A percentile compares a stretch with the other conserved stretches of the same genome.
Conservation (phyloP, 2,888 invertebrate species). For the Epistrophe eligans region DNA sequence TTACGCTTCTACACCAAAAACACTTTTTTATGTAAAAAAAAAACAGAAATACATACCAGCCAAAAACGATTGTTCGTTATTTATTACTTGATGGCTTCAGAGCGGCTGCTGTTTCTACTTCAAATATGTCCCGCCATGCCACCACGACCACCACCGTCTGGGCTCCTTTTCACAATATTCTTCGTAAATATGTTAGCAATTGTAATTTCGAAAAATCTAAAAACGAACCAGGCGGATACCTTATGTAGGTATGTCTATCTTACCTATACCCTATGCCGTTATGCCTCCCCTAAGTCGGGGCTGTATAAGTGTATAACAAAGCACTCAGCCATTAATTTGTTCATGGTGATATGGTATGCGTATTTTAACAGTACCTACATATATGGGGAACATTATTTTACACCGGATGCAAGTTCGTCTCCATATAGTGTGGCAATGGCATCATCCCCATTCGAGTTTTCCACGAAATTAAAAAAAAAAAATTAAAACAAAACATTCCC, state of each 20-base stretch:
- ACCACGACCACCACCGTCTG: neutral
- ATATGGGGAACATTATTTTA: constrained; percentile 46
- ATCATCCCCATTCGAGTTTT: constrained; percentile 68
- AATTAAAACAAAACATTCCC: constrained; percentile 44
- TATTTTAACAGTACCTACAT: neutral
- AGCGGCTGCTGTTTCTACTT: constrained; percentile 50
- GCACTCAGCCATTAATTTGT: constrained; percentile 68
- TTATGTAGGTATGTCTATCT: constrained; percentile 18
- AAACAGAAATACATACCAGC: constrained; percentile 27
- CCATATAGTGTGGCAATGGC: constrained; percentile 42
- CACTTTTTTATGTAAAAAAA: neutral
- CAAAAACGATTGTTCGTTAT: constrained; percentile 68
- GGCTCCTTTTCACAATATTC: constrained; percentile 16
- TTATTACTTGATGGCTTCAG: constrained; percentile 64
- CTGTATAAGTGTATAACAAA: constrained; percentile 37
- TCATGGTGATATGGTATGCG: neutral
- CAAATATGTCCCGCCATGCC: neutral
- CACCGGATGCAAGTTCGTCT: constrained; percentile 72
- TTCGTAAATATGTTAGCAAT: constrained; percentile 68
- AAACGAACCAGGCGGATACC: constrained; percentile 66
- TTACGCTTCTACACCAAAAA: constrained; percentile 5
- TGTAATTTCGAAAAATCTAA: constrained; percentile 67
- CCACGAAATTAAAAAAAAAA: constrained; percentile 25
- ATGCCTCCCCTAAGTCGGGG: constrained; percentile 66
- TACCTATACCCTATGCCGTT: constrained; percentile 44